Evolutionary conservation across 2,888 invertebrate genomes (phyloP).

Genomic region (Cheilosia pagana): DNA sequence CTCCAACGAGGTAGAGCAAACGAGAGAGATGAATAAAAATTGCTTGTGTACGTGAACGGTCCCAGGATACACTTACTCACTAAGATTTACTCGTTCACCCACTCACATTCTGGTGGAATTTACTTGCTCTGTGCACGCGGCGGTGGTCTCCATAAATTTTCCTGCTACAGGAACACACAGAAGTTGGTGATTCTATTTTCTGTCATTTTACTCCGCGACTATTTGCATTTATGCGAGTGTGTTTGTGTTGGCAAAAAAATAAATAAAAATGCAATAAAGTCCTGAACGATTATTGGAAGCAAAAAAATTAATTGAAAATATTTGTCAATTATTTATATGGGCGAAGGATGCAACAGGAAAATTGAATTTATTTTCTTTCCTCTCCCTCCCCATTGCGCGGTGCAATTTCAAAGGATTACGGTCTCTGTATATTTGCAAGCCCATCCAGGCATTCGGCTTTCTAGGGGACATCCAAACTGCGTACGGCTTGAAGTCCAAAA

Average conservation of each 20-base stretch:
- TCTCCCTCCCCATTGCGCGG: background rate
- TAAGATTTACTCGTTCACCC: constrained; percentile 52
- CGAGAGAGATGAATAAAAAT: constrained; percentile 9
- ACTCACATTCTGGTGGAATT: constrained; percentile 50
- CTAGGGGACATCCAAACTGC: constrained; percentile 22
- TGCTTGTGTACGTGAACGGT: constrained; percentile 26
- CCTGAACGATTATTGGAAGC: constrained; percentile 77
- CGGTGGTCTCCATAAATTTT: constrained; percentile 44
- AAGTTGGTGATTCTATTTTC: constrained; percentile 1
- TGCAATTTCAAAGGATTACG: constrained; percentile 55
- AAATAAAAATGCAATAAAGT: background rate
- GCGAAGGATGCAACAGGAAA: constrained; percentile 1
- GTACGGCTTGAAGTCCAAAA: constrained; percentile 35
- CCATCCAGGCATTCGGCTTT: constrained; percentile 2
- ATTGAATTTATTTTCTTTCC: background rate
- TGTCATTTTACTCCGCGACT: background rate
- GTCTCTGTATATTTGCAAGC: too few relatives aligned
- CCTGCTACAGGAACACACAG: constrained; percentile 20
- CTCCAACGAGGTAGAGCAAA: constrained; percentile 4
- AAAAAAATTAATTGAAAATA: constrained; percentile 83
- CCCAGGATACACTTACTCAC: constrained; percentile 56
- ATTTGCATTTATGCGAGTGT: constrained; percentile 27
- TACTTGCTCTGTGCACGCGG: constrained; percentile 32
- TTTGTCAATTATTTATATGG: constrained; percentile 77
- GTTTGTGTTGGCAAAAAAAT: background rate